phyloP scores from a whole-genome alignment of 2,888 invertebrate species.

The Cosmorhoe ocellata region DNA sequence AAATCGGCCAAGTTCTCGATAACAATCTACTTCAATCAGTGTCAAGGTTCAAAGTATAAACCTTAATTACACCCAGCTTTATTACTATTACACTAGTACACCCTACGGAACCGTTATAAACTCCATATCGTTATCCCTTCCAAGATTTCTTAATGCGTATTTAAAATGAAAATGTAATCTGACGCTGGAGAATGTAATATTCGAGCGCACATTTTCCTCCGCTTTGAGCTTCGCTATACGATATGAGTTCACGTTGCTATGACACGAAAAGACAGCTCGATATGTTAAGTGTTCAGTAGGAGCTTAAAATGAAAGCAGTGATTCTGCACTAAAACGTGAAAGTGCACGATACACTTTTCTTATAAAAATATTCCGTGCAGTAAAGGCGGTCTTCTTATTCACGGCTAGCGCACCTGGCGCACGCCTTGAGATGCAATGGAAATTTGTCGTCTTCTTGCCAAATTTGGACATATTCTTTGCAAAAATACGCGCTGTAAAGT shows the following conservation, averaged over 20 bases:
- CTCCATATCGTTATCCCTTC: constrained; percentile 23
- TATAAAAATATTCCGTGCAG: constrained; percentile 64
- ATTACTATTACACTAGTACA: constrained; percentile 17
- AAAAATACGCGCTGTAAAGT: constrained; percentile 45
- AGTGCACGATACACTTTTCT: constrained; percentile 53
- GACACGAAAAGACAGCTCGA: constrained; percentile 41
- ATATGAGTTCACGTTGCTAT: constrained; percentile 33
- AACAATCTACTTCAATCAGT: constrained; percentile 16
- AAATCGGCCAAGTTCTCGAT: constrained; percentile 21
- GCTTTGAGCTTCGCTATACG: constrained; percentile 26
- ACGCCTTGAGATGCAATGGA: constrained; percentile 60
- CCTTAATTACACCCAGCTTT: constrained; percentile 21
- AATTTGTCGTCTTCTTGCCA: constrained; percentile 70
- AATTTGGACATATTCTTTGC: constrained; percentile 66
- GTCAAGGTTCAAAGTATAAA: constrained; percentile 10
- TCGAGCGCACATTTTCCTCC: constrained; percentile 24
- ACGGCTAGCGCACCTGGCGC: constrained; percentile 60
- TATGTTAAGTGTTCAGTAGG: constrained; percentile 49
- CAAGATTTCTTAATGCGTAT: constrained; percentile 28
- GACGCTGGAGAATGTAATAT: constrained; percentile 28
- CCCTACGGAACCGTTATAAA: constrained; percentile 18
- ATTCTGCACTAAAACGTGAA: constrained; percentile 51
- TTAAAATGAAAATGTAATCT: constrained; percentile 31
- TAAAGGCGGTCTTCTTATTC: constrained; percentile 59
- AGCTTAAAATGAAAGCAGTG: constrained; percentile 56